Evolutionary conservation across 2,113 vertebrate species (phyloP).

Genomic region (Saccopteryx leptura): DNA sequence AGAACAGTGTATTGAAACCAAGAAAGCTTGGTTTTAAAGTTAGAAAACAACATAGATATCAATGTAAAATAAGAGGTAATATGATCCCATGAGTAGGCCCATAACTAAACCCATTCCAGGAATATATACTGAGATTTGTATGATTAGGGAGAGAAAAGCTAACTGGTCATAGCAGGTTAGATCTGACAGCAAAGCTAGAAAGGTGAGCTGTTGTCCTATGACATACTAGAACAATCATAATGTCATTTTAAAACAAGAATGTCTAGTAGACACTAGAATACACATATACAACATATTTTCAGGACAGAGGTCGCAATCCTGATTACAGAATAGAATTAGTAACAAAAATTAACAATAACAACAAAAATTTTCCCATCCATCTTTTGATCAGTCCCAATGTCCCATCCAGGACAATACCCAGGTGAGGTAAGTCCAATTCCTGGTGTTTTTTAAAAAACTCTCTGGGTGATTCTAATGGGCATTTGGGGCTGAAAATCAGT

Average conservation of each 20-base stretch:
- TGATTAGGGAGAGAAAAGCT: neutral
- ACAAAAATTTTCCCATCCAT: neutral
- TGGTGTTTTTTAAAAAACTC: neutral
- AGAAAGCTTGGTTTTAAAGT: constrained; percentile 1
- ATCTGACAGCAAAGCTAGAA: constrained; percentile 10
- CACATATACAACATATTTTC: neutral
- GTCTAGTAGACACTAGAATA: neutral
- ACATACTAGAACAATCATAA: neutral
- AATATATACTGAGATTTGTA: neutral
- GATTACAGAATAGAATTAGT: neutral
- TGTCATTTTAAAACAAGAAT: constrained; percentile 32
- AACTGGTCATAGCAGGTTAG: neutral
- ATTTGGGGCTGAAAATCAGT: neutral
- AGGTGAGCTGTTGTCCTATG: neutral
- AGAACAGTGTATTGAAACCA: neutral
- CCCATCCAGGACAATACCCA: neutral
- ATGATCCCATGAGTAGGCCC: neutral
- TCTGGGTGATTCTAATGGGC: neutral
- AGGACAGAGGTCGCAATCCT: neutral
- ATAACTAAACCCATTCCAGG: neutral
- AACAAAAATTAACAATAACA: neutral
- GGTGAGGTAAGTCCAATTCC: neutral
- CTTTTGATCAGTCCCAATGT: neutral
- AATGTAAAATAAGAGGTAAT: neutral
- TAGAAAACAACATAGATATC: constrained; percentile 24